phyloP scores from a whole-genome alignment of 2,113 vertebrate species.

The Nycticryphes semicollaris region DNA sequence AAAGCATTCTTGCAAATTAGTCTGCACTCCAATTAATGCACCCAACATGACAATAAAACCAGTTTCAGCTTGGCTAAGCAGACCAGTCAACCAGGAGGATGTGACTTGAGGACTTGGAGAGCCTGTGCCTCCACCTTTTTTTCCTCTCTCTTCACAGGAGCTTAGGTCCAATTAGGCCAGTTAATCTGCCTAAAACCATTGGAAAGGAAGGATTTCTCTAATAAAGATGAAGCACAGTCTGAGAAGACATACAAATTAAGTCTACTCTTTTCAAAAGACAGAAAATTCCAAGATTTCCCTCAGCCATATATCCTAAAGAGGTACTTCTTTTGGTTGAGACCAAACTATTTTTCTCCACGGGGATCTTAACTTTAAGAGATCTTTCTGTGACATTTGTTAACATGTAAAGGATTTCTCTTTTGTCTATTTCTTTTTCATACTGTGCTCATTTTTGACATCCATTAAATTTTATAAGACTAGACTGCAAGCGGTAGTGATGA shows the following conservation, averaged over 20 bases:
- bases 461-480: conserved; percentile 75
- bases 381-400: conserved; percentile 48
- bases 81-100: conserved; percentile 89
- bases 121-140: conserved; percentile 74
- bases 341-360: neutral
- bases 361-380: conserved; percentile 48
- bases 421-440: conserved; percentile 70
- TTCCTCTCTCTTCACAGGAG: conserved; percentile 71
- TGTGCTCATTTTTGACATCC: conserved; percentile 67
- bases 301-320: conserved; percentile 8
- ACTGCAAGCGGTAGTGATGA: conserved; percentile 68
- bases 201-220: conserved; percentile 71
- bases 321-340: neutral
- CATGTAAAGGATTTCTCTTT: conserved; percentile 29
- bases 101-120: conserved; percentile 85
- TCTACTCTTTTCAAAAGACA: conserved; percentile 48
- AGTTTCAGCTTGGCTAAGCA: conserved; percentile 92
- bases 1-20: conserved; percentile 96
- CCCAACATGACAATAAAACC: conserved; percentile 90
- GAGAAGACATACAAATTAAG: conserved; percentile 57
- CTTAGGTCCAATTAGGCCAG: conserved; percentile 81
- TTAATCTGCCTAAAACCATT: conserved; percentile 79
- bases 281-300: conserved; percentile 43
- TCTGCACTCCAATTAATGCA: conserved; percentile 94
- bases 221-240: conserved; percentile 67